Evolutionary conservation across 2,888 invertebrate species (phyloP), one percentile per base, ranked within the genome.

Genomic region (Chrysolina americana): DNA sequence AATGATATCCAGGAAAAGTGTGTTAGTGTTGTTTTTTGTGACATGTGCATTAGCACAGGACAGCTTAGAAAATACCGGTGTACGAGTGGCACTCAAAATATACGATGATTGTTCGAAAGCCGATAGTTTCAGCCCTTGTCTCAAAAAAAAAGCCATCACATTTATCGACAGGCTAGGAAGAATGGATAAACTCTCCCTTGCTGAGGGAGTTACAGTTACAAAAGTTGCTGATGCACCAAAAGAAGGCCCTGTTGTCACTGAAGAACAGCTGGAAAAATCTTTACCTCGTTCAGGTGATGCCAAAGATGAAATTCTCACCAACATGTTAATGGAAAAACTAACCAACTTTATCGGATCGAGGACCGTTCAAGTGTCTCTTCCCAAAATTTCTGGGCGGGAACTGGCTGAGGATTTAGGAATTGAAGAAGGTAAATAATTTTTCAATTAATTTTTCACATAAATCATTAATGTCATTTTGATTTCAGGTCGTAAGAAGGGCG

Each of bases 121-220:
- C 0, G 93, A 93, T 74, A 94, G 93, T 65, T 89, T 95, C 69
- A 89, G 93, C 69, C 93, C 93, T 28, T 95, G 95, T 85, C 88
- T 95, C 68, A 95, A 95, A 89, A 94, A 94, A 87, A 95, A 95
- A 85, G 95, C 95, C 0, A 92, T 95, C 73, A 89, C 94, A 1
- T 95, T 95, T 86, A 92, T 95, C 79, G 95, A 95, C 83, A 90
- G 95, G 65, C 91, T 95, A 36, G 91, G 93, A 0, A 91, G 93
- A 75, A 93, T 95, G 89, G 93, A 94, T 28, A 90, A 91, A 21
- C 82, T 92, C 23, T 88, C 90, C 19, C 86, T 93, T 74, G 89
- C 91, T 15, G 93, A 94, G 78, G 94, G 94, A 64, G 88, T 95
- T 5, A 92, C 92, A 81, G 90, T 94, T 19, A 90, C 94, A 17